Conservation (phyloP, 2,797 vertebrate genomes). For the Danio tinwini region DNA sequence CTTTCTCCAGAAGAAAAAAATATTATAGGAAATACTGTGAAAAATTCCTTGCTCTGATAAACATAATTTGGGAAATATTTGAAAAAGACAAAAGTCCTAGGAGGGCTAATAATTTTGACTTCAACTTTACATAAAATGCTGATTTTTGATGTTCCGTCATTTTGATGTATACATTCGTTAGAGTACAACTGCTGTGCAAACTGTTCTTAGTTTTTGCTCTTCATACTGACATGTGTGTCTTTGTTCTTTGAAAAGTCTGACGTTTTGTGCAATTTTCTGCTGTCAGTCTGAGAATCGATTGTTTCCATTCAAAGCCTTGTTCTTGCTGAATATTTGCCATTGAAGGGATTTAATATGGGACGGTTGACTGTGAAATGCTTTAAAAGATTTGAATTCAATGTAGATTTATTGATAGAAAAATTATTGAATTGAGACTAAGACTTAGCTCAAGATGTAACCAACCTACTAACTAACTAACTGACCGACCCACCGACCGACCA, state of each 20-base stretch:
- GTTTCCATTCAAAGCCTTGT: slow-evolving; percentile 4
- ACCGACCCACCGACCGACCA: too few relatives aligned
- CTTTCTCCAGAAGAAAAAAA: too few relatives aligned
- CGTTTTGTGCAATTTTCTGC: slow-evolving; percentile 16
- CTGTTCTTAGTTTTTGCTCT: background rate
- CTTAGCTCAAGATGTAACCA: background rate
- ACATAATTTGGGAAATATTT: too few relatives aligned
- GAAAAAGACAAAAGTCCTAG: too few relatives aligned
- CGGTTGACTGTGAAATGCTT: slow-evolving; percentile 3
- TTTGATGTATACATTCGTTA: background rate
- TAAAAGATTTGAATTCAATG: too few relatives aligned
- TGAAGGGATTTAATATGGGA: background rate
- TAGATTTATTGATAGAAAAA: background rate
- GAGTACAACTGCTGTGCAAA: background rate
- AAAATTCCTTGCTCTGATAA: too few relatives aligned
- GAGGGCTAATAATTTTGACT: background rate
- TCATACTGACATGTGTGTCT: background rate
- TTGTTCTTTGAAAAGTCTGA: slow-evolving; percentile 9
- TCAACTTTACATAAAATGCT: background rate
- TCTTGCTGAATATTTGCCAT: background rate
- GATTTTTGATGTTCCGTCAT: background rate
- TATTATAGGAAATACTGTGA: too few relatives aligned
- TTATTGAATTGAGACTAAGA: background rate
- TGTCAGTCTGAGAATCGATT: slow-evolving; percentile 6
- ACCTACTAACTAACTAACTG: too few relatives aligned